Evolutionary conservation across 2,888 invertebrate species (phyloP).

Genomic region (Sericinus montela): DNA sequence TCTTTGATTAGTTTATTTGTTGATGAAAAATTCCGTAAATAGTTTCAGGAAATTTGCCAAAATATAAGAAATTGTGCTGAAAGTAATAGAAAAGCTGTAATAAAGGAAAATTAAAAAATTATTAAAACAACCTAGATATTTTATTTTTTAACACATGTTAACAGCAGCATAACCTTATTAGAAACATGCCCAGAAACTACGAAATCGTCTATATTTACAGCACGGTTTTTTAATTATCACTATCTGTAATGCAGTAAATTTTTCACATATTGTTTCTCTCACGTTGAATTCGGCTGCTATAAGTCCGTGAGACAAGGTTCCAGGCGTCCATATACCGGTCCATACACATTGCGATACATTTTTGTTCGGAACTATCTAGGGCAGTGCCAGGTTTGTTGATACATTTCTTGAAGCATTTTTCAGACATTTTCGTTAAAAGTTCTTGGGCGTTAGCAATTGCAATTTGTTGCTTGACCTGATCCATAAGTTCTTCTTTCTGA

Average conservation of each 20-base stretch:
- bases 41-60: too few species aligned
- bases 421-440: slow-evolving; percentile 96
- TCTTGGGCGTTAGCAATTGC: slow-evolving; percentile 96
- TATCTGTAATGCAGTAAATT: slow-evolving; percentile 21
- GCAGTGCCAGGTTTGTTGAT: slow-evolving; percentile 93
- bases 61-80: too few species aligned
- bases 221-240: slow-evolving; percentile 40
- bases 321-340: slow-evolving; percentile 98
- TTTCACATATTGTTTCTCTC: slow-evolving; percentile 84
- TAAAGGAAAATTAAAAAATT: slow-evolving; percentile 11
- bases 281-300: slow-evolving; percentile 90
- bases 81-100: too few species aligned
- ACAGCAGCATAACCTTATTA: slow-evolving; percentile 40
- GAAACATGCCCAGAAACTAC: slow-evolving; percentile 59
- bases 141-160: slow-evolving; percentile 55
- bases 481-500: slow-evolving; percentile 94
- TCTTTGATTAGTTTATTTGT: too few species aligned
- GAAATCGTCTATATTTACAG: slow-evolving; percentile 63
- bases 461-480: slow-evolving; percentile 96
- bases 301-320: slow-evolving; percentile 94
- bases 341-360: slow-evolving; percentile 99
- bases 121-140: slow-evolving; percentile 46
- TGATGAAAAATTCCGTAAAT: too few species aligned
- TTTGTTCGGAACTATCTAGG: slow-evolving; percentile 94
- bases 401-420: slow-evolving; percentile 98